A percentile compares a stretch with the other conserved stretches of the same genome.
These are phyloP conservation scores for Petrophora chlorosata DNA, from an alignment of 2,888 invertebrate genomes.

Conservation along the genomic window DNA sequence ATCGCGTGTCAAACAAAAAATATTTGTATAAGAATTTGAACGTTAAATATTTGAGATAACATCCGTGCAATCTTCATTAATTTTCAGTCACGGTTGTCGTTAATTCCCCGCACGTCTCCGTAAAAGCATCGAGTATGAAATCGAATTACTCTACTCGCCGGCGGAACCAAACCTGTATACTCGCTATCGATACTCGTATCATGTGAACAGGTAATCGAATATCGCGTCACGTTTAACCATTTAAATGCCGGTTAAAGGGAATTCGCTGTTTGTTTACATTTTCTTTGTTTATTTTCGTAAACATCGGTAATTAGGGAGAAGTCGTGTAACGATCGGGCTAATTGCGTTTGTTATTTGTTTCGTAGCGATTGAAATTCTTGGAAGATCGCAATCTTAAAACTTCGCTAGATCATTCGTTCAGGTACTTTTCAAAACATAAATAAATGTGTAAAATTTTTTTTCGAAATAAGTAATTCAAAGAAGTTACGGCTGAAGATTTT, in stretches of 20 bases:
- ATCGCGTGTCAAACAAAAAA: conserved; percentile 56
- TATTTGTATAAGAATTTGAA: conserved; percentile 33
- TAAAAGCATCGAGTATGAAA: conserved; percentile 63
- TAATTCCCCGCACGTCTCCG: conserved; percentile 63
- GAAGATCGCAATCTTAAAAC: too few species aligned
- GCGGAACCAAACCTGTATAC: conserved; percentile 55
- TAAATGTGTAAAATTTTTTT: too few species aligned
- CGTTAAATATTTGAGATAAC: conserved; percentile 58
- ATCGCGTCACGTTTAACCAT: conserved; percentile 57
- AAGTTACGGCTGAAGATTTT: too few species aligned
- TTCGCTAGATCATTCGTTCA: too few species aligned
- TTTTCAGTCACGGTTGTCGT: conserved; percentile 65
- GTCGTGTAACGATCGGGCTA: conserved; percentile 4
- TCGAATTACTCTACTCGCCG: conserved; percentile 54
- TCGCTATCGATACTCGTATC: conserved; percentile 24
- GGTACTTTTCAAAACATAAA: too few species aligned
- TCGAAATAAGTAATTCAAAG: too few species aligned
- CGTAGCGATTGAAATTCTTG: too few species aligned
- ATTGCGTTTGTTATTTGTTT: neutral
- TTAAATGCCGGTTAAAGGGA: conserved; percentile 57
- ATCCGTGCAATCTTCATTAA: conserved; percentile 59
- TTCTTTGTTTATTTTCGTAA: conserved; percentile 21
- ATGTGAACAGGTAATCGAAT: conserved; percentile 63
- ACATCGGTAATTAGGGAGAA: conserved; percentile 19
- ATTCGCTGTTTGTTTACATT: conserved; percentile 31